Evolutionary conservation across 2,888 invertebrate genomes (phyloP).

Genomic region (Leistus spinibarbis): DNA sequence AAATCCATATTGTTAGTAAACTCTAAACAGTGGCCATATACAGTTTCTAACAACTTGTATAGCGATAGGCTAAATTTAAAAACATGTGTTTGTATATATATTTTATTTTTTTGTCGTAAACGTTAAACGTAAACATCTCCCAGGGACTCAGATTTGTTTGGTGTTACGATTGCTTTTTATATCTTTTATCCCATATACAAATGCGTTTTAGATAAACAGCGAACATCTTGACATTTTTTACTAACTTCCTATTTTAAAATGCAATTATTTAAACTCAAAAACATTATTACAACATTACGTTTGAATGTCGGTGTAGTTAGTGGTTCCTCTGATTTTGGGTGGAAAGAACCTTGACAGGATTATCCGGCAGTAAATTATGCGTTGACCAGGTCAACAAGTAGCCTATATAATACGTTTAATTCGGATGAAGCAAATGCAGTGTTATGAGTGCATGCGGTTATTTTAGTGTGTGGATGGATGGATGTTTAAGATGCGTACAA

Average conservation of each 20-base stretch:
- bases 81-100: not conserved
- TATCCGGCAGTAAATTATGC: not conserved
- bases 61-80: not conserved
- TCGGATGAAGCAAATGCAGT: not conserved
- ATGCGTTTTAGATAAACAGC: not conserved
- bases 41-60: not conserved
- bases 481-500: not conserved
- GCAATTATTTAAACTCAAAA: not conserved
- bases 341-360: not conserved
- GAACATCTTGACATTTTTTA: not conserved
- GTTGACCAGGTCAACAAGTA: not conserved
- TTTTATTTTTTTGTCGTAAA: not conserved
- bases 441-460: not conserved
- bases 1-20: no score
- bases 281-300: not conserved
- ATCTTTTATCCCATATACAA: not conserved
- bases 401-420: not conserved
- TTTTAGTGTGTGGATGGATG: not conserved
- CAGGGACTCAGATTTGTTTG: not conserved
- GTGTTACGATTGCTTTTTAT: not conserved
- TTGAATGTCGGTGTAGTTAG: not conserved
- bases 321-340: no score
- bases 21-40: not conserved
- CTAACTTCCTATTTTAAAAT: not conserved
- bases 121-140: not conserved